Conservation (phyloP, 2,888 invertebrate species). For the Octodonta nipae region DNA sequence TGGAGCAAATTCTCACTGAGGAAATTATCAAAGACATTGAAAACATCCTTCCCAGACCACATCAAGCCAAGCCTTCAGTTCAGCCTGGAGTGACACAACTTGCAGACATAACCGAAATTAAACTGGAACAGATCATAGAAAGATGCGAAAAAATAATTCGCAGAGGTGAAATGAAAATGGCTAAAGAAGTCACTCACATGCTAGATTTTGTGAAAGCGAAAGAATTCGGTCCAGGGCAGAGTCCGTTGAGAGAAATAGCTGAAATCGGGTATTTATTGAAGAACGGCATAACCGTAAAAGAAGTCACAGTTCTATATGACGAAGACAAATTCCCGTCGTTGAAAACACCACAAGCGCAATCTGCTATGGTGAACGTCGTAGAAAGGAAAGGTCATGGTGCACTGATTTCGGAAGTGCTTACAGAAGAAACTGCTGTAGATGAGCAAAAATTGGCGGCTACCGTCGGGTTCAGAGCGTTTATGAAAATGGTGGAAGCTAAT, state of each 20-base stretch:
- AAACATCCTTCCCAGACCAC: constrained; percentile 27
- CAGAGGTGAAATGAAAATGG: constrained; percentile 46
- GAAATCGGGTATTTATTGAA: constrained; percentile 67
- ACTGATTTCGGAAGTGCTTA: constrained; percentile 66
- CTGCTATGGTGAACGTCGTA: constrained; percentile 69
- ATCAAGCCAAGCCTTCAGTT: constrained; percentile 24
- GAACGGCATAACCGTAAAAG: constrained; percentile 59
- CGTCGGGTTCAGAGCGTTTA: constrained; percentile 72
- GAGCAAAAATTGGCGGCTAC: constrained; percentile 65
- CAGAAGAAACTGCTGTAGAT: constrained; percentile 66
- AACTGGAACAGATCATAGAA: constrained; percentile 43
- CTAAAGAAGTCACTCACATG: constrained; percentile 62
- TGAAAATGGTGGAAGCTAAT: constrained; percentile 70
- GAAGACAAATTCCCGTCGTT: constrained; percentile 68
- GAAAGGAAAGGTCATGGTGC: constrained; percentile 72
- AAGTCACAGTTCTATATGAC: constrained; percentile 66
- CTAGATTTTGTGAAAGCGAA: constrained; percentile 60
- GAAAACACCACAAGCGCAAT: constrained; percentile 68
- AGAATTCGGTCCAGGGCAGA: constrained; percentile 69
- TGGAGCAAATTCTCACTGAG: constrained; percentile 45
- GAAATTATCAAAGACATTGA: constrained; percentile 39
- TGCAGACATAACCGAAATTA: constrained; percentile 36
- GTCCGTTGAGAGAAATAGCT: constrained; percentile 65
- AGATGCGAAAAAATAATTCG: constrained; percentile 42
- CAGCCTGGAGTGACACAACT: constrained; percentile 30